A percentile compares a stretch with the other conserved stretches of the same genome.
Conservation (phyloP, 2,797 vertebrate species). For the Brachymystax lenok region DNA sequence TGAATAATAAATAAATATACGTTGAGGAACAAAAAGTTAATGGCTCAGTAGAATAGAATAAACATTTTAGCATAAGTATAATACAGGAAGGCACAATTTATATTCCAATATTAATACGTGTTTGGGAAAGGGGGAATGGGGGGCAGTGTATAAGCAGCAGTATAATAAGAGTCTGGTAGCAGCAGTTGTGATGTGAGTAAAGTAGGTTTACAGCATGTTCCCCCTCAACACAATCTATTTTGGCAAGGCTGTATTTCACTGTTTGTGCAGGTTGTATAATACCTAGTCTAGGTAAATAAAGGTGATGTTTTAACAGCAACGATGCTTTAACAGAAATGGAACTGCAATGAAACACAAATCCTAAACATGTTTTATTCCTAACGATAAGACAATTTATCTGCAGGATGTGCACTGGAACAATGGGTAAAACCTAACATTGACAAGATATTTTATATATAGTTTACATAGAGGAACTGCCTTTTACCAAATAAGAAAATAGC, state of each 20-base stretch:
- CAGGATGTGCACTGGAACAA: neutral
- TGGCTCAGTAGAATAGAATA: too few species aligned
- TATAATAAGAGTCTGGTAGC: too few species aligned
- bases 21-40: too few species aligned
- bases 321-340: neutral
- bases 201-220: too few species aligned
- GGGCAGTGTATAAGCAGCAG: too few species aligned
- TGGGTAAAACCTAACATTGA: neutral
- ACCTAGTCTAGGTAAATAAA: neutral
- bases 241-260: neutral
- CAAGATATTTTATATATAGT: neutral
- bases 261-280: too few species aligned
- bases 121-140: too few species aligned
- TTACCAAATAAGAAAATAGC: conserved; percentile 3
- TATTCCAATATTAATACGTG: too few species aligned
- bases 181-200: too few species aligned
- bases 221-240: neutral
- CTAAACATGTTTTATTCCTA: neutral
- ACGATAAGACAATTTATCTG: neutral
- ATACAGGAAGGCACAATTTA: too few species aligned
- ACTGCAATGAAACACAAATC: neutral
- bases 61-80: too few species aligned
- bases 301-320: neutral
- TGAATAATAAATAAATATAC: too few species aligned
- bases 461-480: neutral